Conservation (phyloP, 2,888 invertebrate species). For the Scaptomyza polygonia region DNA sequence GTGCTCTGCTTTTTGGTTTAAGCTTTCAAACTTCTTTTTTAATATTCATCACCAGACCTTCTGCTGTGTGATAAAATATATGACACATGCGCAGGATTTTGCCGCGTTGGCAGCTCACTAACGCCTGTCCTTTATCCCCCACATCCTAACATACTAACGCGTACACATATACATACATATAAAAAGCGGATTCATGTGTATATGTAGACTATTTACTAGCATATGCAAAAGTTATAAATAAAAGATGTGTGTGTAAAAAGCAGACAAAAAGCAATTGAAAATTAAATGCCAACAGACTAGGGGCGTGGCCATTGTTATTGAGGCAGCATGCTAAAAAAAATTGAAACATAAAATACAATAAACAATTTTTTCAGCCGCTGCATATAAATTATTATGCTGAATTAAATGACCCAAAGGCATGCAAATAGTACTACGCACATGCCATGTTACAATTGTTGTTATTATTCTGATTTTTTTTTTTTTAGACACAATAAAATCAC, state of each 20-base stretch:
- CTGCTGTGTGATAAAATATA: constrained; percentile 58
- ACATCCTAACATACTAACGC: background rate
- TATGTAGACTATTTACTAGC: constrained; percentile 25
- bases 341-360: constrained; percentile 75
- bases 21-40: constrained; percentile 67
- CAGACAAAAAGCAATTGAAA: constrained; percentile 73
- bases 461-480: constrained; percentile 23
- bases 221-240: constrained; percentile 68
- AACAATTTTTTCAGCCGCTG: constrained; percentile 57
- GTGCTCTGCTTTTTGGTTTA: constrained; percentile 42
- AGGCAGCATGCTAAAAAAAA: constrained; percentile 60
- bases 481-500: constrained; percentile 60
- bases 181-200: background rate
- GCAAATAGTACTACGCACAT: constrained; percentile 35
- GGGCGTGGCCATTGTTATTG: constrained; percentile 65
- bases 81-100: constrained; percentile 76
- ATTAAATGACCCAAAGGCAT: constrained; percentile 76
- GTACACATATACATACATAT: constrained; percentile 14
- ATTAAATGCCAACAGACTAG: constrained; percentile 76
- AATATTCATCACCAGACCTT: constrained; percentile 63
- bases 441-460: constrained; percentile 19
- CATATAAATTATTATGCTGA: constrained; percentile 80
- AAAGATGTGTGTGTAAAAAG: constrained; percentile 60
- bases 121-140: constrained; percentile 3
- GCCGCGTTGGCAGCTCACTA: constrained; percentile 67